Conservation (phyloP, 2,797 vertebrate genomes). For the Notolepis coatsorum region DNA sequence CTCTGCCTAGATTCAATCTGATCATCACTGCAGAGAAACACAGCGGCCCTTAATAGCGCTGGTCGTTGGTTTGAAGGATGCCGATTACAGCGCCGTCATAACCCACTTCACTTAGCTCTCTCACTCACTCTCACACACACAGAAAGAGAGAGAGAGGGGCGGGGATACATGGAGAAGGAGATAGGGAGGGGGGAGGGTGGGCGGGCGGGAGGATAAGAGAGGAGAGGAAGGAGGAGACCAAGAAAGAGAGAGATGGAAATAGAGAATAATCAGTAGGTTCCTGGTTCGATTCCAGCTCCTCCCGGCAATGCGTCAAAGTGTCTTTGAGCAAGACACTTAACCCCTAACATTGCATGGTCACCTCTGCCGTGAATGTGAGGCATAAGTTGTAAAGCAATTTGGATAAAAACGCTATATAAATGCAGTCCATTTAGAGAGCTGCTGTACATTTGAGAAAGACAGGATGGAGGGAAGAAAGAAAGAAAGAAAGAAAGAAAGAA, state of each 20-base stretch:
- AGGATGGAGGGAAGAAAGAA: no score
- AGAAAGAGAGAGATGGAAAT: not conserved
- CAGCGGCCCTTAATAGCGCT: conserved; percentile 82
- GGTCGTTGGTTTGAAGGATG: conserved; percentile 82
- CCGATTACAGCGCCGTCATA: conserved; percentile 83
- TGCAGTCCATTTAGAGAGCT: no score
- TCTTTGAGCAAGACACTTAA: no score
- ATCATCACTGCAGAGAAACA: conserved; percentile 81
- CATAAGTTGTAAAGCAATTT: no score
- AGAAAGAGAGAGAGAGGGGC: conserved; percentile 63
- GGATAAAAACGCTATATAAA: no score
- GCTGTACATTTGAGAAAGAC: no score
- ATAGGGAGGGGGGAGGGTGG: not conserved
- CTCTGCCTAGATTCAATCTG: conserved; percentile 79
- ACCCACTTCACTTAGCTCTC: conserved; percentile 79
- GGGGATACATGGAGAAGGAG: conserved; percentile 22
- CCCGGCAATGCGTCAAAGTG: no score
- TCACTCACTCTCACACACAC: conserved; percentile 71
- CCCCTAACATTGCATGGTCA: no score
- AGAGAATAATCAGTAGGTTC: no score
- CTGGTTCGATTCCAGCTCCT: no score
- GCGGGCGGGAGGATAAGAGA: conserved; percentile 7
- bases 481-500: no score
- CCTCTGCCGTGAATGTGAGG: no score
- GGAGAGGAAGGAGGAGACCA: not conserved